These are phyloP conservation scores for Drosophila yooni DNA, from an alignment of 2,888 invertebrate species.

Conservation along the genomic window DNA sequence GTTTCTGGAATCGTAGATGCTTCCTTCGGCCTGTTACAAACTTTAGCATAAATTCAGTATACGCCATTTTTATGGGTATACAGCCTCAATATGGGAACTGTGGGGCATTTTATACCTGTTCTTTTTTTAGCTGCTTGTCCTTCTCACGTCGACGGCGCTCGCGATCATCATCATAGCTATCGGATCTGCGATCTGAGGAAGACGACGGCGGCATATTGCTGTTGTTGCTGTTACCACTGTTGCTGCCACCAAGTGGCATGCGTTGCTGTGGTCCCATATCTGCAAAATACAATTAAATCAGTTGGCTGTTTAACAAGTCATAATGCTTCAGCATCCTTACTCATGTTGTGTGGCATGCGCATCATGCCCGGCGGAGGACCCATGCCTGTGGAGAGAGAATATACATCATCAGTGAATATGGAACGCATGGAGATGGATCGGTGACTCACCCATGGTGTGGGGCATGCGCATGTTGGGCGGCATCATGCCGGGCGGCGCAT, in stretches of 20 bases:
- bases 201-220: conserved; percentile 46
- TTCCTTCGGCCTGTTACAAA: neutral
- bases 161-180: conserved; percentile 65
- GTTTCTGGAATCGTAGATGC: neutral
- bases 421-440: neutral
- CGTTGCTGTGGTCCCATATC: conserved; percentile 79
- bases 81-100: neutral
- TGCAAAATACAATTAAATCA: conserved; percentile 36
- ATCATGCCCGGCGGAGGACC: conserved; percentile 80
- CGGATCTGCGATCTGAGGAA: conserved; percentile 54
- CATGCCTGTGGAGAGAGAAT: conserved; percentile 61
- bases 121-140: conserved; percentile 86
- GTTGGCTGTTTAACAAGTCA: neutral
- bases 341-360: conserved; percentile 61
- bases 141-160: conserved; percentile 83
- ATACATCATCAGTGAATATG: neutral
- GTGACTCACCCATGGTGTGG: conserved; percentile 71
- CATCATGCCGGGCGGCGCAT: conserved; percentile 68
- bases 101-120: conserved; percentile 60
- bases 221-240: conserved; percentile 34
- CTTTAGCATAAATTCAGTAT: neutral
- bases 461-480: conserved; percentile 76
- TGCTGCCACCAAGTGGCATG: conserved; percentile 56
- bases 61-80: neutral
- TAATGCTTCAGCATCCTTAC: conserved; percentile 23